These are phyloP conservation scores for Drosophila gunungcola DNA, from an alignment of 1,140 invertebrate species.

Conservation along the genomic window DNA sequence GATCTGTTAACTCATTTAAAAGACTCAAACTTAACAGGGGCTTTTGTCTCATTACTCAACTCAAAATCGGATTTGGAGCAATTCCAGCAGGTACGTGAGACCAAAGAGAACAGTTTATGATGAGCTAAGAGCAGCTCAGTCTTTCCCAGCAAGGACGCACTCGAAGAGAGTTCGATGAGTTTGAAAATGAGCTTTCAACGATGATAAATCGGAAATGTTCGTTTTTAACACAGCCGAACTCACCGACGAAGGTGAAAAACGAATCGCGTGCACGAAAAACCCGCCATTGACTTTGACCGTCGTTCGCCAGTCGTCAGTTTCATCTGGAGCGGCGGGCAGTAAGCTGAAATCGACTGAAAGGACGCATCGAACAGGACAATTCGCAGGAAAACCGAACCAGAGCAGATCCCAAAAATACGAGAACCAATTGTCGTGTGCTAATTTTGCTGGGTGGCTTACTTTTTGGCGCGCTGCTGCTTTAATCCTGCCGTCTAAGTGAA, in stretches of 20 bases:
- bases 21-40: background rate
- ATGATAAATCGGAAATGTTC: background rate
- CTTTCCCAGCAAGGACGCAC: background rate
- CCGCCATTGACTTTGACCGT: conserved; percentile 54
- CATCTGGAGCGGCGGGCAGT: conserved; percentile 63
- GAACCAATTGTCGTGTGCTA: conserved; percentile 21
- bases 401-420: conserved; percentile 11
- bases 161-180: background rate
- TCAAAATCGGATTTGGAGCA: background rate
- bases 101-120: background rate
- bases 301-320: conserved; percentile 56
- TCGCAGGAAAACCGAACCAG: background rate
- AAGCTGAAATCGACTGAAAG: conserved; percentile 53
- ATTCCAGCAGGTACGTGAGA: background rate
- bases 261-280: conserved; percentile 24
- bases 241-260: conserved; percentile 39
- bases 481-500: conserved; percentile 47
- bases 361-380: background rate
- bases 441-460: conserved; percentile 46
- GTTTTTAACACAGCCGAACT: background rate
- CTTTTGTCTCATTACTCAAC: background rate
- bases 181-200: conserved; percentile 4
- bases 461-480: conserved; percentile 66
- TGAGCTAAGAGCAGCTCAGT: background rate
- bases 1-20: background rate